Base-by-base conservation (phyloP, 2,113 vertebrate genomes). In the Paedocypris sp. region DNA sequence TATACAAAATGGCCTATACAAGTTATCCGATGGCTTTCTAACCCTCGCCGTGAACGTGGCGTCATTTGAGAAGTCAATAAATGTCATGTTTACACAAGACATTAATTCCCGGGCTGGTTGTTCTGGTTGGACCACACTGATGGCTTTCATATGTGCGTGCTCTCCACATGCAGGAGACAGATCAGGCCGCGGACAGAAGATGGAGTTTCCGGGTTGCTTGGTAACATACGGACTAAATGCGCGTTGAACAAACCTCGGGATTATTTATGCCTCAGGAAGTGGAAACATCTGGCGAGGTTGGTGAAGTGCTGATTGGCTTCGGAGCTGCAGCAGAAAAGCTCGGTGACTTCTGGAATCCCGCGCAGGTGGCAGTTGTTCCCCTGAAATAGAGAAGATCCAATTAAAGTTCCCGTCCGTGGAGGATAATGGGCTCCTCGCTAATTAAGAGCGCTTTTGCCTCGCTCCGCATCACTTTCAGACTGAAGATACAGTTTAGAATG, bases 191-290 rank as follows among this genome's bases (percentile, higher is more conserved):
- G 47, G 26, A 36, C 7, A 6, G 36, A 49, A 28, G 33, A 23
- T 46, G 20, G 49, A 15, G 18, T 56, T 61, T 23, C 25, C 31
- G 13, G 20, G 49, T 26, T 31, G 35, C 59, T 57, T n/a, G 39
- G 38, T 38, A 63, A 63, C 52, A 26, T 51, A 19, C 31, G 46
- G 52, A 7, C 38, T 20, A 52, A 20, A 12, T 49, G 53, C 20
- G 52, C 62, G 59, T 22, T 51, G 31, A 62, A 58, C 33, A 39
- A 18, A 5, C 29, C 48, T 58, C 23, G 6, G 25, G 53, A 59
- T 63, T 68, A 68, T 68, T 63, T 68, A 63, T 59, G 38, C 39
- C 46, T 45, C 60, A 53, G 60, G 60, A 64, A 47, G 32, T 13
- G 16, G 41, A 64, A 63, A 64, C 60, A 69, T 69, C 67, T 69